Evolutionary conservation across 2,797 vertebrate genomes (phyloP).

Genomic region (Nannoperca australis): DNA sequence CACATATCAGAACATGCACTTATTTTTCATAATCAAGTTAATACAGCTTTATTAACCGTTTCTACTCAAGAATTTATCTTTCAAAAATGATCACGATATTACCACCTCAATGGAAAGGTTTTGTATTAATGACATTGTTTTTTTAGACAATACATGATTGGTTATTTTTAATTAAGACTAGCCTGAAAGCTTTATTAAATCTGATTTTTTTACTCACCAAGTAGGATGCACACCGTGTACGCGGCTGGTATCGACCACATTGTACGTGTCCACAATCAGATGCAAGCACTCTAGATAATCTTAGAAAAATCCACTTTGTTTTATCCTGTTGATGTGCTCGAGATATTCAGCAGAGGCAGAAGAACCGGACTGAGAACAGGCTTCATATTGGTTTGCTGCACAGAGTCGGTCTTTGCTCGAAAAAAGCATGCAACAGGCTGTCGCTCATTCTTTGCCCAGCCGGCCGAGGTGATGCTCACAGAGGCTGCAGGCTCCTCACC

Average conservation of each 20-base stretch:
- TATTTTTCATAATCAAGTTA: background rate
- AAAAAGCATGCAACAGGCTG: background rate
- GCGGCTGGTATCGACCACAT: constrained; percentile 66
- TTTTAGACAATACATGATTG: background rate
- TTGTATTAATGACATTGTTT: background rate
- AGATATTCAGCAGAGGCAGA: constrained; percentile 8
- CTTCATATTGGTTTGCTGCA: constrained; percentile 43
- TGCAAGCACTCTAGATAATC: background rate
- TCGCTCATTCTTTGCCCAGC: background rate
- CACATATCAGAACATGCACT: background rate
- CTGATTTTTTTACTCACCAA: constrained; percentile 68
- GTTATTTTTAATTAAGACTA: background rate
- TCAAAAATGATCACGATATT: background rate
- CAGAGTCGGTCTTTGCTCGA: background rate
- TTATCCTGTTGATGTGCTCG: constrained; percentile 37
- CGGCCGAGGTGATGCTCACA: constrained; percentile 1
- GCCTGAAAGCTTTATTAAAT: background rate
- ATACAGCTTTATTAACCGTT: background rate
- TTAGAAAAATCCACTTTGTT: background rate
- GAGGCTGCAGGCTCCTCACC: constrained; percentile 5
- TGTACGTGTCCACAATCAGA: constrained; percentile 16
- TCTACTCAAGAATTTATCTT: background rate
- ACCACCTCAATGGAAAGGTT: background rate
- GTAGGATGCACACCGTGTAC: constrained; percentile 58
- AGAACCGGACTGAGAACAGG: background rate